These are phyloP conservation scores for Lytechinus pictus DNA, from an alignment of 35 echinoderm and acorn worm genomes.

Conservation along the genomic window DNA sequence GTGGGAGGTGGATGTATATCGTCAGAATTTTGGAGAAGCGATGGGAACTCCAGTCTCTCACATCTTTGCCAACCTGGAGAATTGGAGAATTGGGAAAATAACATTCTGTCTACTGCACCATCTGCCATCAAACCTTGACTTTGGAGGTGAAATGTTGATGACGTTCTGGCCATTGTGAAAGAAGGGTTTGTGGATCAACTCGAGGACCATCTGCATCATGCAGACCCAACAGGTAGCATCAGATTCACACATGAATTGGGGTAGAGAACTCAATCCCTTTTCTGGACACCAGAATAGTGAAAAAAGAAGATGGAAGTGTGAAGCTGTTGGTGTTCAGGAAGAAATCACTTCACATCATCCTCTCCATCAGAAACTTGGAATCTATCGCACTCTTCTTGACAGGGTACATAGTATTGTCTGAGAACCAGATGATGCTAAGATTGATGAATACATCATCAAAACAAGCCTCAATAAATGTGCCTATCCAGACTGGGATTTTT, in stretches of 20 bases:
- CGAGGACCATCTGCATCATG: neutral
- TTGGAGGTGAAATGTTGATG: neutral
- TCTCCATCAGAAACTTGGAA: neutral
- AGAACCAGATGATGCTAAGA: too few relatives aligned
- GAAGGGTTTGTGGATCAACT: neutral
- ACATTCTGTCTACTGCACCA: too few relatives aligned
- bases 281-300: neutral
- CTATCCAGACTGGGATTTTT: too few relatives aligned
- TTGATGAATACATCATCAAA: too few relatives aligned
- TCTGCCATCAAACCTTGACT: too few relatives aligned
- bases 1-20: too few relatives aligned
- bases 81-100: too few relatives aligned
- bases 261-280: neutral
- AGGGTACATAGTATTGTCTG: neutral
- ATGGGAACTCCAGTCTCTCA: slow-evolving; percentile 51
- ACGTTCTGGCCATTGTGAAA: neutral
- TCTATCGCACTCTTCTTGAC: neutral
- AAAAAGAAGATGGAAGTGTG: neutral
- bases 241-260: neutral
- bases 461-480: too few relatives aligned
- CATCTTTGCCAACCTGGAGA: neutral
- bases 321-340: neutral
- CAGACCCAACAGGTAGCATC: neutral
- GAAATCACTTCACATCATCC: neutral
- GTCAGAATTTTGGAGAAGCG: neutral